A percentile compares a stretch with the other conserved stretches of the same genome.
Conservation (phyloP, 2,113 vertebrate species). For the Semnopithecus entellus region DNA sequence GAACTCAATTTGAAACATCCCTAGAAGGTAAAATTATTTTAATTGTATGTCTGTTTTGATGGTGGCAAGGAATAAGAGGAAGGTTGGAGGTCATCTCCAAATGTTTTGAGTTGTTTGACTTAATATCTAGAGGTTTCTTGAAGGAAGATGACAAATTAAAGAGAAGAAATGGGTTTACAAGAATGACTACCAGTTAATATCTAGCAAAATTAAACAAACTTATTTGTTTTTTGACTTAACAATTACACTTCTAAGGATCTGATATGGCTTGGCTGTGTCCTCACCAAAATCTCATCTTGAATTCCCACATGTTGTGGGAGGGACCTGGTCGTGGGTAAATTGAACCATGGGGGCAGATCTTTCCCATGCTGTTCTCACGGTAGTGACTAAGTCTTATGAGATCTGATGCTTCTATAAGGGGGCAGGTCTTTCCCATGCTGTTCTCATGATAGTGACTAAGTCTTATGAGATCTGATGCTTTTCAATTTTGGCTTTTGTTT, state of each 20-base stretch:
- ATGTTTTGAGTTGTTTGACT: neutral
- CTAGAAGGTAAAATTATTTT: constrained; percentile 26
- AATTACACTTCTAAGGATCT: neutral
- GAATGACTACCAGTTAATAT: neutral
- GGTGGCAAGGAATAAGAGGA: neutral
- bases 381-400: too few relatives aligned
- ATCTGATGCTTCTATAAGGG: too few relatives aligned
- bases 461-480: too few relatives aligned
- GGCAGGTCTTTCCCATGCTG: too few relatives aligned
- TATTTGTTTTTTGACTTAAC: neutral
- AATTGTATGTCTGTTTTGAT: neutral
- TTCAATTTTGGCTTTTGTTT: too few relatives aligned
- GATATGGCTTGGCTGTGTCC: too few relatives aligned
- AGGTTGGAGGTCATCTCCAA: neutral
- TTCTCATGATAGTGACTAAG: too few relatives aligned
- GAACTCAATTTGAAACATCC: neutral
- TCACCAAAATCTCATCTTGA: too few relatives aligned
- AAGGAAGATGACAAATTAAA: neutral
- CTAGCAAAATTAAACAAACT: neutral
- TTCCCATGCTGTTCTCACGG: too few relatives aligned
- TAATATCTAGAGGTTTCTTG: neutral
- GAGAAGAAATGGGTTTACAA: neutral
- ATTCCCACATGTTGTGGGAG: too few relatives aligned
- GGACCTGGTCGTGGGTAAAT: too few relatives aligned
- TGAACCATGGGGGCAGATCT: too few relatives aligned